These are phyloP conservation scores for Philotrypesis tridentata DNA, from an alignment of 1,140 invertebrate species.

Conservation along the genomic window DNA sequence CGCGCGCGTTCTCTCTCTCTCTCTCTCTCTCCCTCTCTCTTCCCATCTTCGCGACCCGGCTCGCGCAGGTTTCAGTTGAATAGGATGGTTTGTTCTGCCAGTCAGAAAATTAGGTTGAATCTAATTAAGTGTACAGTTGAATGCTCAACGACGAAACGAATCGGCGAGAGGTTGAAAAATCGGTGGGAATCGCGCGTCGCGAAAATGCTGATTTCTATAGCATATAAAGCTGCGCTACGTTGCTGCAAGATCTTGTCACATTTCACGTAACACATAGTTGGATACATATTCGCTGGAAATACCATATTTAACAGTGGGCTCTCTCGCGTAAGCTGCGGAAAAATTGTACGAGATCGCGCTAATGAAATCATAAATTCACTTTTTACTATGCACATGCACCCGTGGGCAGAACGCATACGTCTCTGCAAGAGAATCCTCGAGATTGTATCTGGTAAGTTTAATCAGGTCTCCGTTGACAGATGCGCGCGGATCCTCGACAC, in stretches of 20 bases:
- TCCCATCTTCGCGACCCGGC: not conserved
- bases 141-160: not conserved
- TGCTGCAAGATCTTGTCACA: not conserved
- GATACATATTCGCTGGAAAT: not conserved
- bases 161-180: not conserved
- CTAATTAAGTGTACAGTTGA: constrained; percentile 35
- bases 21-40: no score
- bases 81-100: constrained; percentile 29
- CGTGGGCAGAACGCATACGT: not conserved
- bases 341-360: not conserved
- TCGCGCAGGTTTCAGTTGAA: not conserved
- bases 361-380: not conserved
- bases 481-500: not conserved
- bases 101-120: constrained; percentile 31
- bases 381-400: not conserved
- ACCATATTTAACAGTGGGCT: not conserved
- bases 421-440: not conserved
- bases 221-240: not conserved
- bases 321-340: not conserved
- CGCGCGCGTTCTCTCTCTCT: not conserved
- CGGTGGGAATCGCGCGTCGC: not conserved
- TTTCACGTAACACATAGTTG: not conserved
- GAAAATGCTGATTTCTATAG: not conserved
- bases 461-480: not conserved
- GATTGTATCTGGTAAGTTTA: not conserved